Conservation (phyloP, 2,113 vertebrate species). For the Etia nguti region DNA sequence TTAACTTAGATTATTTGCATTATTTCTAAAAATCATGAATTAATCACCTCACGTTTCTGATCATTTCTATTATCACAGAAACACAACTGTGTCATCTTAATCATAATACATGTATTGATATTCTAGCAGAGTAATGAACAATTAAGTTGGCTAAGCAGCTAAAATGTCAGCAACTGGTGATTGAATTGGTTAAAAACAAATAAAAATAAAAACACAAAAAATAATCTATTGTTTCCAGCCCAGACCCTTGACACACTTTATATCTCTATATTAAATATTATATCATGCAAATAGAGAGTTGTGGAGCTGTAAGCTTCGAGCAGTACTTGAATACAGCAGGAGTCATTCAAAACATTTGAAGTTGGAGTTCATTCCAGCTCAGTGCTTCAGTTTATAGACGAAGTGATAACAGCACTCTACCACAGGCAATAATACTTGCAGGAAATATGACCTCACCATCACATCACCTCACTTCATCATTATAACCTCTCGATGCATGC, state of each 20-base stretch:
- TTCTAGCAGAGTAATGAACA: background rate
- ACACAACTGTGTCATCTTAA: background rate
- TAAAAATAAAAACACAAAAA: background rate
- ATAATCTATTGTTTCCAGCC: background rate
- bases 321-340: constrained; percentile 15
- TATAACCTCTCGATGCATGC: background rate
- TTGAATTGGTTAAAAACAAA: background rate
- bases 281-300: background rate
- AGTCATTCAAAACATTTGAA: constrained; percentile 34
- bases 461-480: too few species aligned
- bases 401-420: background rate
- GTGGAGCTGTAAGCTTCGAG: background rate
- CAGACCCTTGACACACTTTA: background rate
- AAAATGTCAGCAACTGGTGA: background rate
- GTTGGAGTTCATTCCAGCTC: background rate
- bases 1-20: background rate
- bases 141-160: background rate
- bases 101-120: background rate
- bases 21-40: background rate
- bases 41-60: background rate
- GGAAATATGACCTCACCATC: background rate
- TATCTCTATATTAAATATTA: background rate
- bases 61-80: background rate
- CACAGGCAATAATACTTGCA: background rate
- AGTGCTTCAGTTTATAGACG: background rate